Base-by-base conservation (phyloP, 2,888 invertebrate species). In the Ctenicera cuprea region DNA sequence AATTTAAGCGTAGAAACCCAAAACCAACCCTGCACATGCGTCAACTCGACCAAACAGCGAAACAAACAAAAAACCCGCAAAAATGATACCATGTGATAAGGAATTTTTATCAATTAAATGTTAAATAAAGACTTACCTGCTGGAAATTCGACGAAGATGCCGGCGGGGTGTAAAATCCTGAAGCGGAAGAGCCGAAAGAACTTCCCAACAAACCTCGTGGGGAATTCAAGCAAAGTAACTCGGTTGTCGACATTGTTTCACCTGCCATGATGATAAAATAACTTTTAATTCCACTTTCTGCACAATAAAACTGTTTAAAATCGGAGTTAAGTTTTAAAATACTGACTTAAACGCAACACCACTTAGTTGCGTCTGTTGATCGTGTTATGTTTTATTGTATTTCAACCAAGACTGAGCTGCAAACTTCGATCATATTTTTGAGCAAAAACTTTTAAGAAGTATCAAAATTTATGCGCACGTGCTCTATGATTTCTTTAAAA, bases 211-310 rank as follows among this genome's bases (percentile, higher is more conserved):
- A 87, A 73, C 90, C 90, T 68, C 90, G 88, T 37, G 90, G 89
- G 73, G 89, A 86, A 83, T 89, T 88, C 76, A 90, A 83, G 62
- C 90, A 90, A 77, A 90, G 86, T 77, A 90, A 84, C 79, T 91
- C 90, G 73, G 89, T 87, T 79, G 90, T 89, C 48, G 89, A 89
- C 85, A 88, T 89, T 73, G 88, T 88, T 75, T 86, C 88, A 81
- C 84, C 86, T 82, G 85, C 83, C 84, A 84, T 84, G 64, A 75
- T 71, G 41, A 73, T 67, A 78, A 80, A 75, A 69, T 65, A 20
- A 62, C 30, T 62, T 61, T 67, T 50, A 67, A 65, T 59, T 61
- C 59, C 70, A 74, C 73, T 70, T 70, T 76, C 52, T 69, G 72
- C 67, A 75, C 74, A 77, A 77, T 77, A 75, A 78, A 77, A 76